Base-by-base conservation (phyloP, 2,113 vertebrate genomes). In the Ptilorrhoa leucosticta region DNA sequence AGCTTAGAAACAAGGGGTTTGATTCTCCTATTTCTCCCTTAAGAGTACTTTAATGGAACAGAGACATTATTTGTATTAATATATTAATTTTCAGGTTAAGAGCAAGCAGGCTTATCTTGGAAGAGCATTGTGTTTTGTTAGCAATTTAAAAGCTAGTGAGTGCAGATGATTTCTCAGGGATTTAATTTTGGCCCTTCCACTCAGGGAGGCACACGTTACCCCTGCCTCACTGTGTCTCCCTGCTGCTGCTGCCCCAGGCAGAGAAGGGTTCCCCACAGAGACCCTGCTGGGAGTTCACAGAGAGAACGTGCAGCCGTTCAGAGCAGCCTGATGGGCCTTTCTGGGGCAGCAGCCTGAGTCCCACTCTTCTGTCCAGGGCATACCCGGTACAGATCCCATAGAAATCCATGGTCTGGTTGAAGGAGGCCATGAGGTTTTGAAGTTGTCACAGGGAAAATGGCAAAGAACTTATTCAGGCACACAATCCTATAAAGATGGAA, bases 11-110 rank as follows among this genome's bases (percentile, higher is more conserved):
- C 5, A 6, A 23, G 45, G 37, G 31, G 13, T 27, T 89, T 80
- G 56, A 69, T 56, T 89, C 73, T 79, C 86, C 63, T 57, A 42
- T 87, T 96, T 94, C 81, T 81, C 83, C 33, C 57, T 94, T 73
- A 51, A 63, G 78, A 87, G 56, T 42, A 87, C 48, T 90, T 92
- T n/a, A 70, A 81, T 13, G 65, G 45, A 91, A 54, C 35, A 93
- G 91, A 94, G 50, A 69, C 23, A 3, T 66, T 77, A 72, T 48
- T 80, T 9, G 6, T 65, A 58, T 40, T 68, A 76, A 79, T 31
- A 30, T 35, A 85, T 79, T 54, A 24, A 56, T 88, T 70, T 83
- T 66, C 83, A 77, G 20, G 33, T 57, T 90, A 86, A 83, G 54
- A 83, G 47, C 39, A 69, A 76, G 56, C 35, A 64, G 33, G 13